Conservation (phyloP, 2,113 vertebrate genomes). For the Chloropsis cyanopogon region DNA sequence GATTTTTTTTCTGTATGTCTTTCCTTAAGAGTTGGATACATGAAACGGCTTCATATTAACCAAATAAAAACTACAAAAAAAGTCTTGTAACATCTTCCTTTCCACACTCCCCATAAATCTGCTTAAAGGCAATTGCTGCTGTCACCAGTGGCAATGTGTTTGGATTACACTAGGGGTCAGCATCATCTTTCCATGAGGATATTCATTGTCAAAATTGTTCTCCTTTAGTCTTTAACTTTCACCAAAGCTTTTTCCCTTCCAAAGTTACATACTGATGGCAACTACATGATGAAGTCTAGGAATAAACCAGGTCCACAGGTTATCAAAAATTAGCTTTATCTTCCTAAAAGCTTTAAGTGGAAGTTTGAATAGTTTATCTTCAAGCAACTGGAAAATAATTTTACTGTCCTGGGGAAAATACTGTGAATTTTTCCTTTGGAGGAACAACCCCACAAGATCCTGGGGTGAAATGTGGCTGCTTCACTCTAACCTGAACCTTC, state of each 20-base stretch:
- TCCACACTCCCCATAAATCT: neutral
- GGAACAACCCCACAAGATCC: neutral
- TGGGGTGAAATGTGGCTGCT: neutral
- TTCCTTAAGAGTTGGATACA: neutral
- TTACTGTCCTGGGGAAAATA: neutral
- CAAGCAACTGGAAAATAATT: neutral
- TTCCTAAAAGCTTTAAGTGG: neutral
- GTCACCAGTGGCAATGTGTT: neutral
- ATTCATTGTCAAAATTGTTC: neutral
- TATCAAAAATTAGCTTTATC: neutral
- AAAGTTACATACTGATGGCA: neutral
- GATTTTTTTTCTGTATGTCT: neutral
- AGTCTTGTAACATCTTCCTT: neutral
- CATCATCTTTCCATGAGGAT: neutral
- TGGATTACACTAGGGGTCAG: conserved; percentile 36
- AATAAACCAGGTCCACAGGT: neutral
- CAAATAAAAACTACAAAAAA: neutral
- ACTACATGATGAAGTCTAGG: neutral
- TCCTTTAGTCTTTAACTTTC: neutral
- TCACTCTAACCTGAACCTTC: neutral
- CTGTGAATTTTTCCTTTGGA: neutral
- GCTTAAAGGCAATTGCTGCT: neutral
- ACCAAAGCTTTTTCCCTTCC: neutral
- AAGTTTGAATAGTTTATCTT: neutral
- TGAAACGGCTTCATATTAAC: neutral